These are phyloP conservation scores for Gavialis gangeticus DNA, from an alignment of 2,113 vertebrate genomes.

Conservation along the genomic window DNA sequence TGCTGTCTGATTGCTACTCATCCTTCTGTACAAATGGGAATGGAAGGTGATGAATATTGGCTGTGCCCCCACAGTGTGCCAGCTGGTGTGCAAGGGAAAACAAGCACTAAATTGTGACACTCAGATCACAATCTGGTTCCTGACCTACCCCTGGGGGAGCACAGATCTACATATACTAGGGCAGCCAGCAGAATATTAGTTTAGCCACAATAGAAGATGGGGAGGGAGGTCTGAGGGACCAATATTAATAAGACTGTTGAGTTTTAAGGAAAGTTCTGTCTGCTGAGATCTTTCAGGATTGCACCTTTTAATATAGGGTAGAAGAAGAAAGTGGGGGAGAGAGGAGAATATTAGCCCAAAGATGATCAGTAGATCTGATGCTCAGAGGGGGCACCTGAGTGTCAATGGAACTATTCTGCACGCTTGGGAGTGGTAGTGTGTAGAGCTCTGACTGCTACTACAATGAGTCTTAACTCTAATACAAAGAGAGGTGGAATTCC, in stretches of 20 bases:
- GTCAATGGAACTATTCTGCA: neutral
- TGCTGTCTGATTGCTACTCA: neutral
- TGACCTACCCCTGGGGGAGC: neutral
- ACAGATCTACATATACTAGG: neutral
- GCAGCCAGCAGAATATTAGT: neutral
- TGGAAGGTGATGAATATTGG: neutral
- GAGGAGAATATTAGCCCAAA: neutral
- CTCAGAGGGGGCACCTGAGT: neutral
- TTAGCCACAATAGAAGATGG: fast-evolving
- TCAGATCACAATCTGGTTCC: neutral
- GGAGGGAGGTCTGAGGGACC: neutral
- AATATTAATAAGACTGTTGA: neutral
- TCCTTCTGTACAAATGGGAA: neutral
- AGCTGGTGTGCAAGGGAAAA: neutral
- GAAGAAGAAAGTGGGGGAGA: neutral
- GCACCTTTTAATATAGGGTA: neutral
- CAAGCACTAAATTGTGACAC: neutral
- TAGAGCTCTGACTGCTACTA: neutral
- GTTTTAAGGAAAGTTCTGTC: neutral
- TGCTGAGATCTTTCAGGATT: neutral
- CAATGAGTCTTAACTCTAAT: neutral
- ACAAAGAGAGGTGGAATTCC: neutral
- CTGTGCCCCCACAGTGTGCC: neutral
- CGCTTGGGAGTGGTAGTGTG: neutral
- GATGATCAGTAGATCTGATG: neutral